A percentile compares a stretch with the other conserved stretches of the same genome.
phyloP scores from a whole-genome alignment of 2,888 invertebrate species.

The Cinara cedri region DNA sequence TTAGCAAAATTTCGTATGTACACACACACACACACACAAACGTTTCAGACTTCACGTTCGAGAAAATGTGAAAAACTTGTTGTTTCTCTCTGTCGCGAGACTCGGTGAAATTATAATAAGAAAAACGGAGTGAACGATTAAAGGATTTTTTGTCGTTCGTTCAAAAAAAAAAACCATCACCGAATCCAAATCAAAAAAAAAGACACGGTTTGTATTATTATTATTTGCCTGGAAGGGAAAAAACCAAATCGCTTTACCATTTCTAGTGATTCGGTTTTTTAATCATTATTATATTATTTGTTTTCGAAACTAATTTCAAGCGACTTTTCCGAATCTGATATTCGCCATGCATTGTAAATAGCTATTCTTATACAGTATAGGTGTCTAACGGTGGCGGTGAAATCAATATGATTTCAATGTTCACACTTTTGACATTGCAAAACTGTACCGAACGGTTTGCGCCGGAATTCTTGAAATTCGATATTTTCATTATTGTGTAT shows the following conservation, averaged over 20 bases:
- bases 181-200: constrained; percentile 7
- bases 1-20: constrained; percentile 23
- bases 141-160: constrained; percentile 46
- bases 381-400: neutral
- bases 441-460: too few relatives aligned
- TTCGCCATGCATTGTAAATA: neutral
- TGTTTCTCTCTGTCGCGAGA: neutral
- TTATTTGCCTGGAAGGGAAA: constrained; percentile 2
- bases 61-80: constrained; percentile 46
- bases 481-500: too few relatives aligned
- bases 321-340: neutral
- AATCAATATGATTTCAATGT: too few relatives aligned
- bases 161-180: constrained; percentile 5
- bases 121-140: constrained; percentile 43
- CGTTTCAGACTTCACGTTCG: too few relatives aligned
- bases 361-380: neutral
- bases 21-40: constrained; percentile 21
- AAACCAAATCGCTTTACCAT: too few relatives aligned
- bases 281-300: neutral
- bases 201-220: constrained; percentile 22
- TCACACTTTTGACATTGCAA: too few relatives aligned
- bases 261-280: too few relatives aligned
- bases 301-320: constrained; percentile 37
- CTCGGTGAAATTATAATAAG: neutral
- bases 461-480: too few relatives aligned